Percentiles rank a stretch among this genome's conserved stretches.
Evolutionary conservation across 2,113 vertebrate genomes (phyloP).

Genomic region (Osmerus mordax): DNA sequence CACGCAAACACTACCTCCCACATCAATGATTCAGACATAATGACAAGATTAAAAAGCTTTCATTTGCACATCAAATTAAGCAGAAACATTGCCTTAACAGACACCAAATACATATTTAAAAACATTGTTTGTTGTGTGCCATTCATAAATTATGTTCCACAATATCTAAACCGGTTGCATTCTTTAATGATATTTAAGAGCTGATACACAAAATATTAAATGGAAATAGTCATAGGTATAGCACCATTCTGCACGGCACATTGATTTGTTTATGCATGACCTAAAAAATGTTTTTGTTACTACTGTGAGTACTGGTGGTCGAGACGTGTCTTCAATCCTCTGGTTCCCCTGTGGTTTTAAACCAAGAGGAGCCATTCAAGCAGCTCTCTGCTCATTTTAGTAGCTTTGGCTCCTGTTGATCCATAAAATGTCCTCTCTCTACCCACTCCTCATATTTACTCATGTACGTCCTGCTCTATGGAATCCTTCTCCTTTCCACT

Average conservation of each 20-base stretch:
- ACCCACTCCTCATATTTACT: constrained; percentile 90
- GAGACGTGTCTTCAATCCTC: constrained; percentile 45
- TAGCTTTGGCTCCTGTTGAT: constrained; percentile 91
- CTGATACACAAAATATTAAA: constrained; percentile 36
- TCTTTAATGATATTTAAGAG: not conserved
- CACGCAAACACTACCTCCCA: constrained; percentile 7
- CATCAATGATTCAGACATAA: constrained; percentile 46
- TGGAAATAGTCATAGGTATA: constrained; percentile 26
- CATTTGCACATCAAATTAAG: constrained; percentile 41
- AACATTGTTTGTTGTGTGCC: constrained; percentile 4
- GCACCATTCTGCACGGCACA: constrained; percentile 61
- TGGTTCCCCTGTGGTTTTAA: constrained; percentile 77
- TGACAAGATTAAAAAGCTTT: constrained; percentile 16
- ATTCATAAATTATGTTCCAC: not conserved
- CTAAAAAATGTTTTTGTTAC: constrained; percentile 76
- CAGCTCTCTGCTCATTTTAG: constrained; percentile 89
- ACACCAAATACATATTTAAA: constrained; percentile 29
- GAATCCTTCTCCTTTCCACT: constrained; percentile 82
- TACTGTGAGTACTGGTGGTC: constrained; percentile 18
- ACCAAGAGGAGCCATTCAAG: constrained; percentile 78
- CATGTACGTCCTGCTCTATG: constrained; percentile 88
- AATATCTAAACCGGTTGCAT: not conserved
- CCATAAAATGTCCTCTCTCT: constrained; percentile 95
- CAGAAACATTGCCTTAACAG: constrained; percentile 33
- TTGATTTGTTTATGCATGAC: constrained; percentile 79